Base-by-base conservation (phyloP, 2,113 vertebrate species). In the Limnothrissa miodon region DNA sequence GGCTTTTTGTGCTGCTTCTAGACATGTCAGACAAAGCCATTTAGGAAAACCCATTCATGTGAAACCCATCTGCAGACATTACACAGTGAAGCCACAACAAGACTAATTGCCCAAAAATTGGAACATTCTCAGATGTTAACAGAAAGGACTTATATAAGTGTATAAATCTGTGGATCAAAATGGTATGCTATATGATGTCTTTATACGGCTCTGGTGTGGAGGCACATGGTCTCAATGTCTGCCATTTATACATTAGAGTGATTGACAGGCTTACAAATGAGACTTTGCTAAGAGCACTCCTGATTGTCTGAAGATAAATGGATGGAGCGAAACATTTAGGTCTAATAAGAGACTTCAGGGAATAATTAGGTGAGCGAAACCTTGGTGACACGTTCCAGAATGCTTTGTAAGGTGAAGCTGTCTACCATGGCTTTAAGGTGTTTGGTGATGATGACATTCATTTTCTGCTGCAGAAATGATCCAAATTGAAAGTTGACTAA, bases 381-480 rank as follows among this genome's bases (percentile, higher is more conserved):
- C 36, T 74, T 39, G 29, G 66, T 39, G 66, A 74, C 66, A 36
- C 5, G 15, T 74, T 74, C 15, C 33, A 39, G 29, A 74, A 36
- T 74, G 33, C 15, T 11, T 36, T 70, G 29, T 70, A 29, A 70
- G 33, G 62, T 70, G 29, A 70, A 36, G 66, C 15, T 17, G 66
- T 4, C 13, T 33, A 36, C 66, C 29, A 74, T 74, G 19, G 66
- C 66, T 74, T 33, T 74, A 33, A 74, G 66, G 66, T 74, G 66
- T 17, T 74, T 15, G 11, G 11, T 36, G 66, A 4, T 74, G 13
- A 74, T n/a, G n/a, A 36, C 66, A 74, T 74, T 36, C 66, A 74
- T 74, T 74, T 36, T 74, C 21, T 74, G 25, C 66, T 74, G 66
- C 66, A 74, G 29, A 74, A 33, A 74, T 74, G 66, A 74, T 74